Evolutionary conservation across 1,140 invertebrate species (phyloP).

Genomic region (Drosophila erecta): DNA sequence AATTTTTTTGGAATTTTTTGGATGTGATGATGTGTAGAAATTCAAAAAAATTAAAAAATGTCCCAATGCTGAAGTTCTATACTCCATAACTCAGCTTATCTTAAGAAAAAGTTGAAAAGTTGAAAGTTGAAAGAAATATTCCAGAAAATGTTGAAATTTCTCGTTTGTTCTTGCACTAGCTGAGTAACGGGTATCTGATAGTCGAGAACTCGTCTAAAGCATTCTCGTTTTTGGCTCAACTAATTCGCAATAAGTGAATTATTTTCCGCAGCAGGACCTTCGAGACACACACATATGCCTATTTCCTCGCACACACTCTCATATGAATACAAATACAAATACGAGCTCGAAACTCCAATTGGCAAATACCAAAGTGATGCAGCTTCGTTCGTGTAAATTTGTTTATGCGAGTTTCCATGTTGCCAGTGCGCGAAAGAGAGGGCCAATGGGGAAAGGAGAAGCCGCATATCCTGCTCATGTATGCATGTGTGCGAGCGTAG

Average conservation of each 20-base stretch:
- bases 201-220: too few species aligned
- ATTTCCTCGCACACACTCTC: background rate
- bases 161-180: too few species aligned
- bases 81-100: too few species aligned
- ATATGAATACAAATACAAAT: slow-evolving; percentile 11
- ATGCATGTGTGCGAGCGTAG: slow-evolving; percentile 14
- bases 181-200: too few species aligned
- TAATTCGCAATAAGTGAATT: slow-evolving; percentile 26
- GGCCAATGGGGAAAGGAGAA: background rate
- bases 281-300: background rate
- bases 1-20: too few species aligned
- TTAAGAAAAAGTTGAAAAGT: too few species aligned
- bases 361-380: slow-evolving; percentile 67
- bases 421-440: slow-evolving; percentile 23
- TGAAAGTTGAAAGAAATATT: too few species aligned
- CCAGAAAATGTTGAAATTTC: too few species aligned
- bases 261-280: slow-evolving; percentile 24
- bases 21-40: too few species aligned
- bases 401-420: slow-evolving; percentile 70
- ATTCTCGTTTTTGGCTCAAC: too few species aligned
- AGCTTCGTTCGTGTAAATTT: slow-evolving; percentile 73
- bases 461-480: slow-evolving; percentile 2
- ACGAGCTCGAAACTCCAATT: slow-evolving; percentile 54
- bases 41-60: too few species aligned
- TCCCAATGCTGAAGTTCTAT: too few species aligned